phyloP scores from a whole-genome alignment of 2,888 invertebrate species.

The Thelaira solivaga region DNA sequence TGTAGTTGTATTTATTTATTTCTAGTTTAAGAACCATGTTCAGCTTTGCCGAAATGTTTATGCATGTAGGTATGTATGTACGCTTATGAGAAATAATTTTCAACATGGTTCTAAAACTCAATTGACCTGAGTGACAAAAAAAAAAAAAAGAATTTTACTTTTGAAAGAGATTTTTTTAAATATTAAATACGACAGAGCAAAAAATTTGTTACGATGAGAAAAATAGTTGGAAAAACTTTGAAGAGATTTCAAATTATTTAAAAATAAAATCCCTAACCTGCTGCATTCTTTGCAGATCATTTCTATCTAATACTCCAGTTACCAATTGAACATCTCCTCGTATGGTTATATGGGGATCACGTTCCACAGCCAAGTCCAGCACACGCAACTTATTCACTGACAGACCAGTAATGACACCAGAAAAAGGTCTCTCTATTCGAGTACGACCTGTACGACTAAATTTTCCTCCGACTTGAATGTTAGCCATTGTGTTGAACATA shows the following conservation, averaged over 20 bases:
- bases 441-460: conserved; percentile 79
- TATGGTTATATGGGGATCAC: conserved; percentile 86
- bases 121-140: conserved; percentile 61
- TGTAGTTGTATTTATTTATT: conserved; percentile 40
- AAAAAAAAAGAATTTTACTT: conserved; percentile 69
- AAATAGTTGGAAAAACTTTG: conserved; percentile 75
- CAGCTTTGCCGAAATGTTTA: conserved; percentile 20
- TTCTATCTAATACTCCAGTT: conserved; percentile 85
- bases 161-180: conserved; percentile 65
- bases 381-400: conserved; percentile 91
- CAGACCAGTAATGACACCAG: conserved; percentile 92
- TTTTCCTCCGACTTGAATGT: conserved; percentile 91
- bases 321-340: conserved; percentile 90
- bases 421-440: conserved; percentile 86
- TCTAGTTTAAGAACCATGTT: conserved; percentile 51
- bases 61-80: too few relatives aligned
- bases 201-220: conserved; percentile 73
- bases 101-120: conserved; percentile 64
- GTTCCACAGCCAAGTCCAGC: conserved; percentile 90
- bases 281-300: conserved; percentile 91
- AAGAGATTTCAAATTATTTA: conserved; percentile 74
- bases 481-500: conserved; percentile 94
- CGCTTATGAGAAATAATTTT: conserved; percentile 5
- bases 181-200: conserved; percentile 65
- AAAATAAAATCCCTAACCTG: conserved; percentile 82